Evolutionary conservation across 2,113 vertebrate genomes (phyloP).

Genomic region (Odocoileus hemionus): DNA sequence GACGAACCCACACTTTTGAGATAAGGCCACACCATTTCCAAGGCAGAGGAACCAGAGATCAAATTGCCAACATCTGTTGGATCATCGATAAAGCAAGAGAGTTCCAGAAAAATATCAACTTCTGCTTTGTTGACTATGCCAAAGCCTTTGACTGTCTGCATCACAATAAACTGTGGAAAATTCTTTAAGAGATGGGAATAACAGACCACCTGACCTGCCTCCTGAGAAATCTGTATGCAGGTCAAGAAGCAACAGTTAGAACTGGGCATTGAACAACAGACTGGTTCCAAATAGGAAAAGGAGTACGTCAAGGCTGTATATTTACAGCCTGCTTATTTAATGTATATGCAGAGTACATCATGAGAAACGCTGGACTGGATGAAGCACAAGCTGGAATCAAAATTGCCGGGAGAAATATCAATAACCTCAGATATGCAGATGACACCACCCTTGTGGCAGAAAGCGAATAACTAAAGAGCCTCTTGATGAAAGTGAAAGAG

Average conservation of each 20-base stretch:
- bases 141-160: not conserved
- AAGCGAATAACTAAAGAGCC: not conserved
- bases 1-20: not conserved
- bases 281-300: not conserved
- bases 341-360: not conserved
- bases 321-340: not conserved
- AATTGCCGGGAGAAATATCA: not conserved
- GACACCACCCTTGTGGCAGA: not conserved
- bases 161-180: not conserved
- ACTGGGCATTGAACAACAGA: not conserved
- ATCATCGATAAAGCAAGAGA: not conserved
- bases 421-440: not conserved
- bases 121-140: not conserved
- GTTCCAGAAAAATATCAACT: not conserved
- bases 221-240: not conserved
- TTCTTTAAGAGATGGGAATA: not conserved
- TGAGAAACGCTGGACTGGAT: not conserved
- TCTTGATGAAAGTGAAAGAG: not conserved
- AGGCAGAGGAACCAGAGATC: not conserved
- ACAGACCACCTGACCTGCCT: not conserved
- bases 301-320: not conserved
- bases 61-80: not conserved
- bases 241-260: not conserved
- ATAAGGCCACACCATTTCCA: not conserved
- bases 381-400: not conserved